Conservation (phyloP, 2,797 vertebrate species). For the Danio aesculapii region DNA sequence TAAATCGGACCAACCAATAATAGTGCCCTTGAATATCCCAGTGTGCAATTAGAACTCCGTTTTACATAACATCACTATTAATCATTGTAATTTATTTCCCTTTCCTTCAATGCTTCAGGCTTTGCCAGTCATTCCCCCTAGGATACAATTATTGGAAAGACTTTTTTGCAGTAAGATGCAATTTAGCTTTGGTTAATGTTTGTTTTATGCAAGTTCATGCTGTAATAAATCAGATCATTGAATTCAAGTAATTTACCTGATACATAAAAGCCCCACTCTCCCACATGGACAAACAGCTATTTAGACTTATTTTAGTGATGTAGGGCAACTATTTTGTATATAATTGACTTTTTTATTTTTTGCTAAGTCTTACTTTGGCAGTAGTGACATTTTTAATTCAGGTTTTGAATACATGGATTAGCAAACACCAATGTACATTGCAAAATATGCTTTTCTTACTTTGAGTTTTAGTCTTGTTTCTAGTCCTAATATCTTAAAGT, state of each 20-base stretch:
- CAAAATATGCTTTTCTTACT: no score
- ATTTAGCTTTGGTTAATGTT: constrained; percentile 3
- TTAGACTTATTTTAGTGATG: not conserved
- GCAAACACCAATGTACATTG: no score
- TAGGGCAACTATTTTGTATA: not conserved
- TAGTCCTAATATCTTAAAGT: no score
- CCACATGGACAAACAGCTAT: not conserved
- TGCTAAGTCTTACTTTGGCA: not conserved
- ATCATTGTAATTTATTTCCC: not conserved
- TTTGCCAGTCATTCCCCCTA: not conserved
- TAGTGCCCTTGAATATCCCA: not conserved
- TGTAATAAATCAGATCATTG: not conserved
- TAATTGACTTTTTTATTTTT: not conserved
- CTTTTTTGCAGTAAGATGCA: not conserved
- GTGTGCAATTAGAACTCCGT: not conserved
- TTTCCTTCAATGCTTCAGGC: not conserved
- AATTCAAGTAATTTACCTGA: not conserved
- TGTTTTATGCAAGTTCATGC: not conserved
- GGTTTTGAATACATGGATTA: not conserved
- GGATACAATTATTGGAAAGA: not conserved
- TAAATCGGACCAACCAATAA: not conserved
- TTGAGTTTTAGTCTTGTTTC: no score
- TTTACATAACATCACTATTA: not conserved
- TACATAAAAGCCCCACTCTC: not conserved
- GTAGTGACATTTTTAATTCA: not conserved